Percentiles rank a stretch among this genome's conserved stretches.
Evolutionary conservation across 1,140 invertebrate species (phyloP).

Genomic region (Phymastichus coffea): DNA sequence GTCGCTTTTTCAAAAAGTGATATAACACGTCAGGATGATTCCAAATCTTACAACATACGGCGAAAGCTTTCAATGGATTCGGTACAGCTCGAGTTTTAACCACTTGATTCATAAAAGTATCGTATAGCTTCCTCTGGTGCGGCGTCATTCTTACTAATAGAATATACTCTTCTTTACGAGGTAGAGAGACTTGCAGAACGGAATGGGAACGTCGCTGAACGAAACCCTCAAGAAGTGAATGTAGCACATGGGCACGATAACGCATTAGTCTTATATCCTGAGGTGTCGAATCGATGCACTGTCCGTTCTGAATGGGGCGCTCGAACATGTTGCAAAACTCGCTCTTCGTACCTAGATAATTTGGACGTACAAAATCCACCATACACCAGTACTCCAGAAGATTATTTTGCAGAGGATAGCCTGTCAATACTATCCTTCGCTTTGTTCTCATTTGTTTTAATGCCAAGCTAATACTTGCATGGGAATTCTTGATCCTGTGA

Average conservation of each 20-base stretch:
- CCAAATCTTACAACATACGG: constrained; percentile 99
- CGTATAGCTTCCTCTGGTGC: constrained; percentile 85
- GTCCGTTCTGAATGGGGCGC: constrained; percentile 90
- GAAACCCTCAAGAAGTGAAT: constrained; percentile 87
- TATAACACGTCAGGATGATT: constrained; percentile 98
- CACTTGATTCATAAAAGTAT: constrained; percentile 89
- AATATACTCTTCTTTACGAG: constrained; percentile 91
- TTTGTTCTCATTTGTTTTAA: constrained; percentile 90
- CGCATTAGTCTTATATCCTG: constrained; percentile 88
- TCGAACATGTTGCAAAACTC: constrained; percentile 97
- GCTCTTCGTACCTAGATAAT: constrained; percentile 80
- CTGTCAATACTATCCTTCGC: constrained; percentile 86
- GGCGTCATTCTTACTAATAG: constrained; percentile 83
- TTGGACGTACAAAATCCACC: constrained; percentile 94
- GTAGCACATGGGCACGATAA: constrained; percentile 85
- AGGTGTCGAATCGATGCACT: constrained; percentile 89
- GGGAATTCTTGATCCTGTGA: constrained; percentile 94
- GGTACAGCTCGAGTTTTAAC: constrained; percentile 81
- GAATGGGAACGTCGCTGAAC: constrained; percentile 89
- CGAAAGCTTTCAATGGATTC: constrained; percentile 96
- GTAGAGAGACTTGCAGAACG: constrained; percentile 82
- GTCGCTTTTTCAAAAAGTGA: constrained; percentile 83
- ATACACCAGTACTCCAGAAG: constrained; percentile 95
- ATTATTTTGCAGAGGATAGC: constrained; percentile 97
- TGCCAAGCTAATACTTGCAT: constrained; percentile 89